Evolutionary conservation across 2,888 invertebrate species (phyloP), one percentile per base, ranked within the genome.

Genomic region (Polyommatus iphigenia): DNA sequence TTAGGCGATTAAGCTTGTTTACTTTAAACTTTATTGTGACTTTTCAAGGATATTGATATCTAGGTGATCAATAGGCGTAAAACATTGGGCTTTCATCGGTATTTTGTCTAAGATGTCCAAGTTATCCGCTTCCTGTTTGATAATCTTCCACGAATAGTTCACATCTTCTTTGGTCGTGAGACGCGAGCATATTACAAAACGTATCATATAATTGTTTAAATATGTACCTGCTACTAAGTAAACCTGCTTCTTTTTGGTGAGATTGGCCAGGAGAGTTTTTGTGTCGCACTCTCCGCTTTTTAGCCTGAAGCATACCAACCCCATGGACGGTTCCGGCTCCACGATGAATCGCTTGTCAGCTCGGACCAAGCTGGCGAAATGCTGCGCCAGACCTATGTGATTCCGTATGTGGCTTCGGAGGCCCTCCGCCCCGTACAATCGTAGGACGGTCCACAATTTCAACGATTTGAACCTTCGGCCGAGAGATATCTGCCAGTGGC

Each of bases 361-460:
- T 77, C 90, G 87, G 0, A 98, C 96, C 46, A 97, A 90, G 0
- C 95, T 89, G 81, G 97, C 97, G 86, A 99, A 98, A 83, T 96
- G 93, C 82, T 96, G 94, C 0, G 99, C 98, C 80, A 99, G 90
- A 7, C 88, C 88, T 13, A 97, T 95, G 81, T 97, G 97, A 78
- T 96, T 95, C 78, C 98, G 95, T 41, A 99, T 96, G 85, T 97
- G 96, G 5, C 95, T 95, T 83, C 97, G 96, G 5, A 99, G 90
- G 4, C 98, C 97, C 85, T 96, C 96, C 4, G 96, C 95, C 0
- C 99, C 99, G 83, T 97, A 97, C 78, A 97, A 92, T 81, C 98
- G 95, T 83, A 99, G 91, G 0, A 98, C 98, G 80, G 98, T 98
- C 99, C 99, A 99, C n/a, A 99, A 91, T 89, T 99, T 99, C 29